Percentiles rank a stretch among this genome's conserved stretches.
phyloP scores from a whole-genome alignment of 2,113 vertebrate genomes.

The Petroica traversi region DNA sequence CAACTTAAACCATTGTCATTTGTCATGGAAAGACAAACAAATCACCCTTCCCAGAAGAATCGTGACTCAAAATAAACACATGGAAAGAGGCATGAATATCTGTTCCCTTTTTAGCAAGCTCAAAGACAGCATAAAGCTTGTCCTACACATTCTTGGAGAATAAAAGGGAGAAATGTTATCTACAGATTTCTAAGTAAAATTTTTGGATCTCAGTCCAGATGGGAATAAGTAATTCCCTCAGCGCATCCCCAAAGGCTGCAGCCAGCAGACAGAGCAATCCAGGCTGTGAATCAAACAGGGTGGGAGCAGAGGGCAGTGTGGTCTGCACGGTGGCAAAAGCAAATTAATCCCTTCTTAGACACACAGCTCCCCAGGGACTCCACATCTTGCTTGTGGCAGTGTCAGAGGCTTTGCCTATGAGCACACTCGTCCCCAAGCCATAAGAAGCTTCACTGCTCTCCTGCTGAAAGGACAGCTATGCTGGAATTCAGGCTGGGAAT shows the following conservation, averaged over 20 bases:
- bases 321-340: not conserved
- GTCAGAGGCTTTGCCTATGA: not conserved
- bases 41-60: not conserved
- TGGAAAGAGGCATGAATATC: not conserved
- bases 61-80: not conserved
- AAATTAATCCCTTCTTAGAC: not conserved
- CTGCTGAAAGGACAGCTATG: not conserved
- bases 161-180: not conserved
- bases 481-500: not conserved
- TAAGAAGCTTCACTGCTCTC: not conserved
- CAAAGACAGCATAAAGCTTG: not conserved
- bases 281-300: not conserved
- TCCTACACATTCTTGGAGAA: not conserved
- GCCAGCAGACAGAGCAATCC: not conserved
- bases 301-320: not conserved
- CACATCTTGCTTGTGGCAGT: not conserved
- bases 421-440: not conserved
- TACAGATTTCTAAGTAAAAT: not conserved
- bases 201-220: not conserved
- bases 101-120: not conserved
- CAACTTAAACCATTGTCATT: not conserved
- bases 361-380: not conserved
- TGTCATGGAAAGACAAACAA: slow-evolving; percentile 2
- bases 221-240: not conserved
- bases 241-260: fast-evolving